Percentiles rank a stretch among this genome's conserved stretches.
Evolutionary conservation across 2,797 vertebrate species (phyloP).

Genomic region (Coluber constrictor): DNA sequence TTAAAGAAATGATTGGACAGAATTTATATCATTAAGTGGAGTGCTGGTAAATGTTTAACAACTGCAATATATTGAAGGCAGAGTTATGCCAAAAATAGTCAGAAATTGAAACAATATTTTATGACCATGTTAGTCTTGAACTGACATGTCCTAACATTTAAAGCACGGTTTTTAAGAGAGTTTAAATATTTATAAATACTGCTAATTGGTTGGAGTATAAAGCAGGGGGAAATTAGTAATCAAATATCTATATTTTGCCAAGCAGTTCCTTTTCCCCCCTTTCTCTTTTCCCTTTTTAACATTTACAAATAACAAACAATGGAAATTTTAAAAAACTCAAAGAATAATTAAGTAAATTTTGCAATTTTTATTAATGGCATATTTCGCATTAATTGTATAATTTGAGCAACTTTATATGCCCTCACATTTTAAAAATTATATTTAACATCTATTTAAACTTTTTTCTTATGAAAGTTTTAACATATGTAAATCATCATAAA

Average conservation of each 20-base stretch:
- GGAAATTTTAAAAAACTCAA: neutral
- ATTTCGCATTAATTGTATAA: neutral
- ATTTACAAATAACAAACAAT: neutral
- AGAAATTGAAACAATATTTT: neutral
- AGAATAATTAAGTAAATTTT: neutral
- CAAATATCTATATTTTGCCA: neutral
- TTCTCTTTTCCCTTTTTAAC: neutral
- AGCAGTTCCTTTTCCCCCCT: neutral
- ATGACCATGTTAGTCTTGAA: neutral
- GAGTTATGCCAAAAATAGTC: neutral
- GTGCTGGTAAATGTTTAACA: neutral
- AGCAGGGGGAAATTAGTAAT: neutral
- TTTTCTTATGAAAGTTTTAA: neutral
- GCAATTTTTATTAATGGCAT: neutral
- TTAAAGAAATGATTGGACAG: neutral
- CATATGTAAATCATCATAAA: neutral
- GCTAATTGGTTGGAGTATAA: neutral
- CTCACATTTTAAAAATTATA: neutral
- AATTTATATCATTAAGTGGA: neutral
- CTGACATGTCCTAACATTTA: neutral
- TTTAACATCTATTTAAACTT: neutral
- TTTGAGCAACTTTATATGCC: neutral
- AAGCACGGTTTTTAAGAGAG: neutral
- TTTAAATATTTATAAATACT: neutral
- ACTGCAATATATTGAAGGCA: neutral